A percentile compares a stretch with the other conserved stretches of the same genome.
Conservation (phyloP, 2,888 invertebrate genomes). For the Sinhomidia bicolor region DNA sequence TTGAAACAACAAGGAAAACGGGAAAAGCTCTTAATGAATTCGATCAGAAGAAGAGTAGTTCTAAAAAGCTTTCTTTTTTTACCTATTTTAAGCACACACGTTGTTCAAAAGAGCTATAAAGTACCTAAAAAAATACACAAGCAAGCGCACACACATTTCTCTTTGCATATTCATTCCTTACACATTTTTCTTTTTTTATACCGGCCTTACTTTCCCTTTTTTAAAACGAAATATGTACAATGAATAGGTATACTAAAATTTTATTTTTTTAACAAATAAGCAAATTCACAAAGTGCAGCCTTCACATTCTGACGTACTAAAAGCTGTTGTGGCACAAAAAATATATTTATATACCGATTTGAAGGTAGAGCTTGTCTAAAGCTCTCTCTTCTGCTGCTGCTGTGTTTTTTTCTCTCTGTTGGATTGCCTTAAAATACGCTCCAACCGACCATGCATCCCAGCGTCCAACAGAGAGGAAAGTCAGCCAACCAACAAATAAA, state of each 20-base stretch:
- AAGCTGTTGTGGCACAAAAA: too few species aligned
- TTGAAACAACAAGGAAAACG: neutral
- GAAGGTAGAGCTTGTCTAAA: too few species aligned
- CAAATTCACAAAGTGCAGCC: too few species aligned
- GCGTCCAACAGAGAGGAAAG: constrained; percentile 56
- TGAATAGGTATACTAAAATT: too few species aligned
- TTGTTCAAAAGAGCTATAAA: neutral
- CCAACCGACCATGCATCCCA: constrained; percentile 49
- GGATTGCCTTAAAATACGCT: neutral
- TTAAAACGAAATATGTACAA: too few species aligned
- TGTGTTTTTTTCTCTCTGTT: neutral
- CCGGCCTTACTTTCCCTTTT: constrained; percentile 31
- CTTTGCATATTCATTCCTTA: constrained; percentile 58
- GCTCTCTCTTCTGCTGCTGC: neutral
- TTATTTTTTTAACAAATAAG: constrained; percentile 43
- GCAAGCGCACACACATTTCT: neutral
- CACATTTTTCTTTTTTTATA: too few species aligned
- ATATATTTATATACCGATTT: too few species aligned
- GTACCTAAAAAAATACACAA: neutral
- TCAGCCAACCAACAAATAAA: constrained; percentile 72
- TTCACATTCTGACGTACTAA: too few species aligned
- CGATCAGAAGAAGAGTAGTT: constrained; percentile 5
- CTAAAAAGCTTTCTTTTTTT: neutral
- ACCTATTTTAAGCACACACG: neutral
- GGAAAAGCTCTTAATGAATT: constrained; percentile 50